Evolutionary conservation across 2,797 vertebrate genomes (phyloP).

Genomic region (Tokudaia tokunoshimensis): DNA sequence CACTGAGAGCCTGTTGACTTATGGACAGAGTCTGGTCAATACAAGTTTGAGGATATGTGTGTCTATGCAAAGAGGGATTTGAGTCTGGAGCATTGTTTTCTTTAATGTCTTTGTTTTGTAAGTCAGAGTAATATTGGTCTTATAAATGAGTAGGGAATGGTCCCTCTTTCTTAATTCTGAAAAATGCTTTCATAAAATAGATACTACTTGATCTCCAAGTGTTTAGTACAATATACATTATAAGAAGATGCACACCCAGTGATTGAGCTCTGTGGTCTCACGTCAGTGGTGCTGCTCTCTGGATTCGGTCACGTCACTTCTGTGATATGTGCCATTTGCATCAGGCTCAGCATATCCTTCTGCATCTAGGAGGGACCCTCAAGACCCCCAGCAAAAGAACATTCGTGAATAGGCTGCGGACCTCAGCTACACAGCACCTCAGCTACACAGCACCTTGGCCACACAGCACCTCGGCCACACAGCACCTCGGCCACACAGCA

Average conservation of each 20-base stretch:
- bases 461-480: fast-evolving
- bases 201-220: background rate
- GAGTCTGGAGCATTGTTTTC: background rate
- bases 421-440: fast-evolving
- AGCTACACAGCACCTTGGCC: no score
- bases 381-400: background rate
- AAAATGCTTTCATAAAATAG: background rate
- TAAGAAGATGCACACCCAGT: background rate
- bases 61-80: background rate
- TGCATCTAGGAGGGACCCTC: background rate
- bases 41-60: background rate
- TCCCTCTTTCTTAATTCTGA: background rate
- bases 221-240: background rate
- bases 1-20: background rate
- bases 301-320: background rate
- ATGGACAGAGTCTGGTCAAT: background rate
- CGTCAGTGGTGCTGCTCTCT: background rate
- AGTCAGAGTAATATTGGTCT: background rate
- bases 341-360: background rate
- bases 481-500: fast-evolving
- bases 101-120: background rate
- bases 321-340: background rate
- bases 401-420: background rate
- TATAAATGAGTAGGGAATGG: background rate
- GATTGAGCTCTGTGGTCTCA: background rate